Conservation (phyloP, 1,140 invertebrate species). For the Pygmarrhopalites habei region DNA sequence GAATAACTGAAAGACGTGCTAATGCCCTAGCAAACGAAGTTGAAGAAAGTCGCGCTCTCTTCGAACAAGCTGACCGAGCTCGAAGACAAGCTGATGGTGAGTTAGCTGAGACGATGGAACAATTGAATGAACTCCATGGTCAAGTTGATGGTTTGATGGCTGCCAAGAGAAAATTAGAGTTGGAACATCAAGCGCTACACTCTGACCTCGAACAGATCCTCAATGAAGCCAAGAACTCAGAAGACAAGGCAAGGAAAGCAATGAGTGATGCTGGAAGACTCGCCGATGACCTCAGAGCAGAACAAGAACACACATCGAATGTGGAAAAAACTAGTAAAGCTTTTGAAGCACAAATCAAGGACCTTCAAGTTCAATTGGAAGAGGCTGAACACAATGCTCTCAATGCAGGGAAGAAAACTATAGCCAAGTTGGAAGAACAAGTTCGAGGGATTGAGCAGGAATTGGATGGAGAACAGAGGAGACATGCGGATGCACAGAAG, state of each 20-base stretch:
- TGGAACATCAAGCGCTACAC: constrained; percentile 92
- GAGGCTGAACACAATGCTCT: constrained; percentile 93
- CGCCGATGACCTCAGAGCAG: constrained; percentile 96
- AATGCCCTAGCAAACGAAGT: constrained; percentile 91
- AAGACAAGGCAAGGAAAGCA: constrained; percentile 96
- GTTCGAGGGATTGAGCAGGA: constrained; percentile 93
- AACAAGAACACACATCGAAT: constrained; percentile 96
- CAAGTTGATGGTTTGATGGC: constrained; percentile 84
- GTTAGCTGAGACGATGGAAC: constrained; percentile 90
- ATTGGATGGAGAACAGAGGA: constrained; percentile 93
- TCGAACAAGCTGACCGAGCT: constrained; percentile 94
- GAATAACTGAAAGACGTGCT: constrained; percentile 90
- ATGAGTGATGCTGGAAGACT: constrained; percentile 95
- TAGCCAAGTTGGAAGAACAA: constrained; percentile 93
- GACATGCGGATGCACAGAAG: constrained; percentile 95
- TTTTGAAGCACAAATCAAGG: constrained; percentile 95
- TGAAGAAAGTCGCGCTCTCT: constrained; percentile 87
- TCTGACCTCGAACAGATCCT: constrained; percentile 93
- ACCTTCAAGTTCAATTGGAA: constrained; percentile 81
- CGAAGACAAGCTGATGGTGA: constrained; percentile 95
- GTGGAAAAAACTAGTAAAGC: constrained; percentile 97
- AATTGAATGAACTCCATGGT: constrained; percentile 88
- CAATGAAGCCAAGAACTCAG: too few species aligned
- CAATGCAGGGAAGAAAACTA: constrained; percentile 96
- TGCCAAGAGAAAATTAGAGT: constrained; percentile 97